phyloP scores from a whole-genome alignment of 2,888 invertebrate genomes.

The Atethmia centrago region DNA sequence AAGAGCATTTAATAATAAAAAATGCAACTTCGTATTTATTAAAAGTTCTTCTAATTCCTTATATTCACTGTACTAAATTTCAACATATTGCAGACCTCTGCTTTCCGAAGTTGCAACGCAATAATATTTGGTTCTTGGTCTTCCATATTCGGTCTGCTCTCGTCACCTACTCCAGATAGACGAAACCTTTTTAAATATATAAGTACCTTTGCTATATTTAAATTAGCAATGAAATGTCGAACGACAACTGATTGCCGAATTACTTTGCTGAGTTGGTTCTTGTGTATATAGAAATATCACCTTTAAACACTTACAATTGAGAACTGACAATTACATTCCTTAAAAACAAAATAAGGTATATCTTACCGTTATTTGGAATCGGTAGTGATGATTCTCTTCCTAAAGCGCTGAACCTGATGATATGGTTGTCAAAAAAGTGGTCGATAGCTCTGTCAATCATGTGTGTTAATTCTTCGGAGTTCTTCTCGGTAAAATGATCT shows the following conservation, averaged over 20 bases:
- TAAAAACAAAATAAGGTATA: not conserved
- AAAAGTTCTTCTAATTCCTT: not conserved
- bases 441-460: constrained; percentile 89
- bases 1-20: not conserved
- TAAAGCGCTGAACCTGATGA: constrained; percentile 84
- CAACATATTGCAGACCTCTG: not conserved
- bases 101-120: not conserved
- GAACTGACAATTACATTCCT: not conserved
- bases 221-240: not conserved
- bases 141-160: not conserved
- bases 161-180: too few species aligned
- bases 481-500: constrained; percentile 58
- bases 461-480: constrained; percentile 78
- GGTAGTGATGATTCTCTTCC: constrained; percentile 76
- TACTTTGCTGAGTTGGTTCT: not conserved
- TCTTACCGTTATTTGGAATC: constrained; percentile 80
- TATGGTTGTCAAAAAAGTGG: constrained; percentile 90
- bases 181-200: not conserved
- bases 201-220: not conserved
- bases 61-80: not conserved
- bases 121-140: not conserved
- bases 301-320: not conserved
- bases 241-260: not conserved
- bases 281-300: too few species aligned
- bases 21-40: too few species aligned